phyloP scores from a whole-genome alignment of 2,113 vertebrate species.

The Chrysemys picta region DNA sequence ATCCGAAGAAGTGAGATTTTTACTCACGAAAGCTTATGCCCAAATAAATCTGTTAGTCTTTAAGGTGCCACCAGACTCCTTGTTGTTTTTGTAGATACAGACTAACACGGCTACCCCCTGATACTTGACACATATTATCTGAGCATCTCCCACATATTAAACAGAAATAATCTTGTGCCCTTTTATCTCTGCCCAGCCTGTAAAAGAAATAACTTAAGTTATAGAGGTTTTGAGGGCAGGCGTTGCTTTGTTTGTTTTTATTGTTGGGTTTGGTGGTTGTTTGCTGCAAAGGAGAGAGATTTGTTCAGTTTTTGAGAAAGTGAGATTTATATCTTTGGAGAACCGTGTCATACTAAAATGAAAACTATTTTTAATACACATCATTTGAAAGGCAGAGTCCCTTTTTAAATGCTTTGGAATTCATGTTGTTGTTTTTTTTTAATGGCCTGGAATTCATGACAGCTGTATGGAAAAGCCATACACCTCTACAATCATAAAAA shows the following conservation, averaged over 20 bases:
- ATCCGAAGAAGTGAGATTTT: no score
- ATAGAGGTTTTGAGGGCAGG: background rate
- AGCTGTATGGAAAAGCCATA: slow-evolving; percentile 78
- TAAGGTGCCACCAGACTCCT: no score
- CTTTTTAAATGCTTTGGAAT: slow-evolving; percentile 75
- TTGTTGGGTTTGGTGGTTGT: background rate
- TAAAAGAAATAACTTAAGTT: slow-evolving; percentile 11
- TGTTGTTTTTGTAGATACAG: no score
- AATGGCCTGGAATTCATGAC: slow-evolving; percentile 82
- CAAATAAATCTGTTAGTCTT: no score
- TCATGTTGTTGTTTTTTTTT: slow-evolving; percentile 73
- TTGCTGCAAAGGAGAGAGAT: background rate
- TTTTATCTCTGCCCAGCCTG: slow-evolving; percentile 15
- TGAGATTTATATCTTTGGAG: slow-evolving; percentile 49
- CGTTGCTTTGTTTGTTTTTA: background rate
- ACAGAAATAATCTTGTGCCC: slow-evolving; percentile 1
- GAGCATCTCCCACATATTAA: background rate
- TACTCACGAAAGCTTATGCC: no score
- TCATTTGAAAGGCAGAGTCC: slow-evolving; percentile 70
- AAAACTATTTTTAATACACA: slow-evolving; percentile 52
- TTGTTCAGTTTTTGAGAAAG: background rate
- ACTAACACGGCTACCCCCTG: no score
- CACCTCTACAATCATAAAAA: slow-evolving; percentile 84
- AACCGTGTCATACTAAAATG: slow-evolving; percentile 49
- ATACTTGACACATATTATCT: no score